These are phyloP conservation scores for Hydropotes inermis DNA, from an alignment of 2,113 vertebrate species.

Conservation along the genomic window DNA sequence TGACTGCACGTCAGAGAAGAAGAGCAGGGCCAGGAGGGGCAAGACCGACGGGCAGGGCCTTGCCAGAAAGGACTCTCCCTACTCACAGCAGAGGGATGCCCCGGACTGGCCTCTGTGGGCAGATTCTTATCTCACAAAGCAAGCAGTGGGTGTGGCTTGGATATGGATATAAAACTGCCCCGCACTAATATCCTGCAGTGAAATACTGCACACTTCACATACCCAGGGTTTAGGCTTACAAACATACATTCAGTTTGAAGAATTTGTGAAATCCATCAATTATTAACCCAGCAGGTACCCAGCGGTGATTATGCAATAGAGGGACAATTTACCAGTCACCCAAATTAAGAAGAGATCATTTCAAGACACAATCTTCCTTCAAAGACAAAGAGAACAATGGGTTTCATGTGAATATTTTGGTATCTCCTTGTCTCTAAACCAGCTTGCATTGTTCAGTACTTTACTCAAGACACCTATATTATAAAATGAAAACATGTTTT, in stretches of 20 bases:
- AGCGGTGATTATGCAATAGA: not conserved
- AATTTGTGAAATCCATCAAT: not conserved
- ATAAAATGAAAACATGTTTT: not conserved
- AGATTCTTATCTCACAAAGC: not conserved
- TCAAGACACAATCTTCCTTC: slow-evolving; percentile 32
- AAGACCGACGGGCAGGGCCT: not conserved
- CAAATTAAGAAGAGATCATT: not conserved
- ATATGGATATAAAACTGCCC: not conserved
- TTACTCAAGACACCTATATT: not conserved
- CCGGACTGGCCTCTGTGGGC: not conserved
- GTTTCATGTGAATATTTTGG: not conserved
- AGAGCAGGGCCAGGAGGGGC: not conserved
- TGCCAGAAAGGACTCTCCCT: not conserved
- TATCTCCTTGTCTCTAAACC: slow-evolving; percentile 1
- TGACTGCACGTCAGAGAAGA: not conserved
- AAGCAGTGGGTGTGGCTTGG: not conserved
- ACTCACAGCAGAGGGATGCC: not conserved
- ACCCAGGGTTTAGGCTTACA: not conserved
- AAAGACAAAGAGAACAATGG: not conserved
- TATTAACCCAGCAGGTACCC: not conserved
- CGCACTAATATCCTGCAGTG: not conserved
- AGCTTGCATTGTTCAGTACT: not conserved
- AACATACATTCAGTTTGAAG: slow-evolving; percentile 50
- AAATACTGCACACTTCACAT: not conserved
- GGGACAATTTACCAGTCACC: not conserved